Conservation (phyloP, 2,113 vertebrate genomes). For the Brachyhypopomus gauderio region DNA sequence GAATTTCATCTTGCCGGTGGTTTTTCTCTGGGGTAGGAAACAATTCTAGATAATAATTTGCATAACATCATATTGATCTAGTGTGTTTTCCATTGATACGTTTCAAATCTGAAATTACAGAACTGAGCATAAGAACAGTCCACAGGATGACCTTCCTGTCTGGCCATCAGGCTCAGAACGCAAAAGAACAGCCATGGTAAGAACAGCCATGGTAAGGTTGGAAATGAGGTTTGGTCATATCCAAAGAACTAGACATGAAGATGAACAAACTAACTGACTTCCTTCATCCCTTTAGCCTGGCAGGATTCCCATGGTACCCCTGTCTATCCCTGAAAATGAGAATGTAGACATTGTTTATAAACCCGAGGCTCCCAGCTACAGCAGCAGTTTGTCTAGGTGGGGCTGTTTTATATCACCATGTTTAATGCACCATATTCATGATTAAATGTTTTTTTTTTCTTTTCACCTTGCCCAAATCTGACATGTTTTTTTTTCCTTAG, state of each 20-base stretch:
- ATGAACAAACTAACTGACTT: background rate
- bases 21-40: constrained; percentile 69
- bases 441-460: background rate
- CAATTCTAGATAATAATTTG: background rate
- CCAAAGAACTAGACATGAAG: background rate
- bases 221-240: background rate
- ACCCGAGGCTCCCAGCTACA: constrained; percentile 47
- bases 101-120: constrained; percentile 43
- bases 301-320: constrained; percentile 68
- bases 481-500: constrained; percentile 51
- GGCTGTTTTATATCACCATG: background rate
- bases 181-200: constrained; percentile 63
- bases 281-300: constrained; percentile 57
- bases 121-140: constrained; percentile 52
- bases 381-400: constrained; percentile 65
- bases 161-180: constrained; percentile 67
- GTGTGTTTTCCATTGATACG: background rate
- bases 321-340: constrained; percentile 72
- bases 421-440: background rate
- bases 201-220: constrained; percentile 60
- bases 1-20: constrained; percentile 66
- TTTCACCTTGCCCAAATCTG: background rate
- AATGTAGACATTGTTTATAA: constrained; percentile 46
- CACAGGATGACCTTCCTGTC: constrained; percentile 60
- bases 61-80: background rate